Conservation (phyloP, 1,140 invertebrate genomes). For the Bacillus rossius region DNA sequence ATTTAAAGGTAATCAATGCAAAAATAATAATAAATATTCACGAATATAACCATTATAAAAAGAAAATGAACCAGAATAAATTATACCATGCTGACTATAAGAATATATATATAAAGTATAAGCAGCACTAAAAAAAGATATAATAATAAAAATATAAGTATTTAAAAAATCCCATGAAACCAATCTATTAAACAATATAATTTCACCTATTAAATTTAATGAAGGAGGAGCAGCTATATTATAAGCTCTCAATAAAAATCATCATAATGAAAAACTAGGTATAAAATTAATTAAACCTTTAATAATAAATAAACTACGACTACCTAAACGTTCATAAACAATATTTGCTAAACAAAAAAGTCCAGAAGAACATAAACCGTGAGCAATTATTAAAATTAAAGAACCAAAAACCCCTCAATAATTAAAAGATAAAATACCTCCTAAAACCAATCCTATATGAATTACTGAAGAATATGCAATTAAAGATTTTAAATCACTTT, state of each 20-base stretch:
- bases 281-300: slow-evolving; percentile 35
- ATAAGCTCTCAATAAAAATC: slow-evolving; percentile 51
- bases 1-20: slow-evolving; percentile 56
- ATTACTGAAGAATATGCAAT: slow-evolving; percentile 57
- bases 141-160: slow-evolving; percentile 45
- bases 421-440: slow-evolving; percentile 43
- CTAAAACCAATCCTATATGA: slow-evolving; percentile 51
- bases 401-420: slow-evolving; percentile 43
- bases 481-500: slow-evolving; percentile 54
- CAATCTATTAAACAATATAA: slow-evolving; percentile 52
- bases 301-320: slow-evolving; percentile 41
- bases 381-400: slow-evolving; percentile 54
- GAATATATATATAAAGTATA: slow-evolving; percentile 44
- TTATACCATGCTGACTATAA: slow-evolving; percentile 49
- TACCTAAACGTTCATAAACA: slow-evolving; percentile 48
- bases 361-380: slow-evolving; percentile 59
- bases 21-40: slow-evolving; percentile 52
- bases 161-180: slow-evolving; percentile 35
- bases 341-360: slow-evolving; percentile 63
- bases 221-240: slow-evolving; percentile 39
- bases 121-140: slow-evolving; percentile 29
- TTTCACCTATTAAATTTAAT: slow-evolving; percentile 45
- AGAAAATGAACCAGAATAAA: slow-evolving; percentile 39
- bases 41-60: slow-evolving; percentile 39
- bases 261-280: slow-evolving; percentile 45